Base-by-base conservation (phyloP, 2,113 vertebrate species). In the Otolemur garnettii region DNA sequence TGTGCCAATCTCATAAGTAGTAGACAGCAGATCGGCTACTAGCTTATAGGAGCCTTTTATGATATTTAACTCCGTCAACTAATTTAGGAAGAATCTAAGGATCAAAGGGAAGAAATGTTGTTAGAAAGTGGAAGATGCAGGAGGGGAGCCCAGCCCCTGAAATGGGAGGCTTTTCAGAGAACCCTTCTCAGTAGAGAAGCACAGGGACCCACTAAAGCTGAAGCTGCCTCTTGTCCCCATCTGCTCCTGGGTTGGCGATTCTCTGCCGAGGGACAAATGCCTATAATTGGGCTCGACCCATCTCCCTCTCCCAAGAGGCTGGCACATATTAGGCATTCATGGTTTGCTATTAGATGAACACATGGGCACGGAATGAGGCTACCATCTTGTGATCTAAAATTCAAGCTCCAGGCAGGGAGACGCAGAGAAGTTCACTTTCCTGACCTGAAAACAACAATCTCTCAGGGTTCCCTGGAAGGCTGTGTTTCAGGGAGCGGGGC, bases 201-300 rank as follows among this genome's bases (percentile, higher is more conserved):
- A 0, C 30, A 59, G 57, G 75, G n/a, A 50, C 24, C n/a, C 91
- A 12, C 1, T 0, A 12, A 35, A 21, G 45, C 4, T 0, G 30
- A 28, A 14, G 35, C 68, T 75, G 33, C 24, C 1, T 0, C 24
- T 30, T 11, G 24, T 22, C 33, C 55, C 35, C n/a, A 7, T 21
- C 60, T 35, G 57, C 24, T 4, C 87, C 90, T 2, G 14, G 28
- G n/a, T 18, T 68, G 5, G 11, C 3, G 10, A 5, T 3, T 10
- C 53, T 53, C 35, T 6, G 8, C 2, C 0, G 0, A 66, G 72
- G 71, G 35, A 11, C 22, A 30, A 15, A 50, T 22, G 33, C 53
- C 68, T 28, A 7, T 24, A 18, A 21, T 1, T 8, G 45, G 45
- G 21, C 45, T 28, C 0, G 0, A 15, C 2, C 26, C 80, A 26